Percentiles rank a stretch among this genome's conserved stretches.
These are phyloP conservation scores for Lycopodina hypogea DNA, from an alignment of 37 sponge, comb jelly and placozoan genomes.

Conservation along the genomic window DNA sequence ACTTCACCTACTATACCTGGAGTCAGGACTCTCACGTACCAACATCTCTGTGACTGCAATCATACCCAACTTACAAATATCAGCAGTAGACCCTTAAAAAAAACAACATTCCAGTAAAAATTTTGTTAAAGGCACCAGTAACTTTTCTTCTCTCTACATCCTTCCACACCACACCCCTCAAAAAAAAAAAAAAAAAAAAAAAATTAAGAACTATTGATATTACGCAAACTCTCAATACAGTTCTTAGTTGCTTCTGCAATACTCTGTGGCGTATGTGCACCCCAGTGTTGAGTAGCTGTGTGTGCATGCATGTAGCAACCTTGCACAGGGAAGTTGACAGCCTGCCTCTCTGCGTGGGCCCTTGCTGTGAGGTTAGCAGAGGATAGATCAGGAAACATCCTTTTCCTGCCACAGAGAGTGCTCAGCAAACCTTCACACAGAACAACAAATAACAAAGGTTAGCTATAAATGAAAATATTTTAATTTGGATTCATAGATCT, in stretches of 20 bases:
- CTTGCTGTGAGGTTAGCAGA: constrained; percentile 33
- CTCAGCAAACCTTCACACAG: constrained; percentile 35
- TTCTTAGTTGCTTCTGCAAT: no score
- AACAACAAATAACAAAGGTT: neutral
- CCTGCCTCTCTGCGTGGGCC: constrained; percentile 70
- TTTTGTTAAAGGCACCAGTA: no score
- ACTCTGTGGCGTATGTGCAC: no score
- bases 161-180: no score
- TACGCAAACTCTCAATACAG: no score
- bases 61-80: constrained; percentile 80
- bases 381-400: constrained; percentile 54
- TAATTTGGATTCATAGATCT: no score
- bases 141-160: no score
- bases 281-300: no score
- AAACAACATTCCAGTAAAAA: no score
- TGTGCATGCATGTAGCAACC: constrained; percentile 24
- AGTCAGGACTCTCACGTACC: constrained; percentile 20
- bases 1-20: constrained; percentile 13
- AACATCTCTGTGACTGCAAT: constrained; percentile 37
- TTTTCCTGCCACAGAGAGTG: constrained; percentile 50
- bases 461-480: no score
- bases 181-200: no score
- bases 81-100: constrained; percentile 69
- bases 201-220: no score
- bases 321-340: constrained; percentile 84